Evolutionary conservation across 2,888 invertebrate genomes (phyloP).

Genomic region (Lordiphosa andalusiaca): DNA sequence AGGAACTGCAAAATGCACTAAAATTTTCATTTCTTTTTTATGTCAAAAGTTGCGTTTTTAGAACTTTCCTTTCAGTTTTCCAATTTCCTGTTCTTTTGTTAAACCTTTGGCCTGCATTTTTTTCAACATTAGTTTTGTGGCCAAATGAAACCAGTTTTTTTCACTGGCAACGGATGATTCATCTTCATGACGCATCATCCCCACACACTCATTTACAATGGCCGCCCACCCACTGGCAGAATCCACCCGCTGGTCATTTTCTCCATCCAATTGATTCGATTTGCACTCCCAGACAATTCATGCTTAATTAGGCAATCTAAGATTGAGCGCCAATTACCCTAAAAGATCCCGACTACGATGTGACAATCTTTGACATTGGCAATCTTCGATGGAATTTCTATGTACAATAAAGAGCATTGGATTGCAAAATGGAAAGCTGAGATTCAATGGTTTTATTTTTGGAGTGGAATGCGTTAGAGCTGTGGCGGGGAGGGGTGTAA

Average conservation of each 20-base stretch:
- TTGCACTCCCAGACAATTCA: constrained; percentile 40
- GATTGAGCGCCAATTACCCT: background rate
- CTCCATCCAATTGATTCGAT: constrained; percentile 27
- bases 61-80: constrained; percentile 4
- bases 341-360: constrained; percentile 17
- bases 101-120: constrained; percentile 5
- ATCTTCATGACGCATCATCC: constrained; percentile 31
- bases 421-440: constrained; percentile 63
- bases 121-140: constrained; percentile 13
- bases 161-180: constrained; percentile 32
- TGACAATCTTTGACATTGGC: constrained; percentile 52
- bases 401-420: constrained; percentile 21
- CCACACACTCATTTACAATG: constrained; percentile 3
- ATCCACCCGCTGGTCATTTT: constrained; percentile 10
- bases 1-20: background rate
- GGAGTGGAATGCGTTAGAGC: constrained; percentile 9
- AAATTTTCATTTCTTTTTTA: background rate
- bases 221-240: constrained; percentile 22
- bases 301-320: constrained; percentile 62
- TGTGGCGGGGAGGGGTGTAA: constrained; percentile 12
- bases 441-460: constrained; percentile 27
- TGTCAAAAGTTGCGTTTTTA: no score
- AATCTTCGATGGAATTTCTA: constrained; percentile 52
- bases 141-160: constrained; percentile 58
- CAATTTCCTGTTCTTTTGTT: constrained; percentile 3